Base-by-base conservation (phyloP, 1,140 invertebrate species). In the Cyclina sinensis region DNA sequence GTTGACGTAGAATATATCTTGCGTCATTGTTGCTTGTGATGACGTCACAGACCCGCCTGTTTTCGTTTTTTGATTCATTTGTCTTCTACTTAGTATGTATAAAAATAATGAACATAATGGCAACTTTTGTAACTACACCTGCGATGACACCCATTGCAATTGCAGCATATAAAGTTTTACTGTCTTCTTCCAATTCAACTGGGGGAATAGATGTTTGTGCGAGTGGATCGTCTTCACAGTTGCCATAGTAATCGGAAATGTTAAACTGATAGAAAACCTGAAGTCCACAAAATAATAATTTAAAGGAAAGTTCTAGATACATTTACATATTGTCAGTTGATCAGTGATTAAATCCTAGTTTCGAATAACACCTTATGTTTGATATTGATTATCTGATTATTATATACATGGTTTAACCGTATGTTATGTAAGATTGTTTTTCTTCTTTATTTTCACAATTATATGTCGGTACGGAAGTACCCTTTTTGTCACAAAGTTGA, bases 1-100 rank as follows among this genome's bases (percentile, higher is more conserved):
- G 81, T 94, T 94, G 16, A 94, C 94, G 87, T 94, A 94, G 84
- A 94, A 94, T 24, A 94, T 93, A 86, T 94, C 94, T 83, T 94
- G 94, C 30, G 94, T 94, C 94, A 94, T 94, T 24, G 94, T 94
- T 0, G 94, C 94, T 39, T 94, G 94, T n/a, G 91, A 92, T 86
- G 94, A 94, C 59, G 94, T 94, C 78, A 94, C 94, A 0, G 93
- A 94, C 18, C 93, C 92, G 16, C 81, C 89, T 16, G 85, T 86
- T 74, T 92, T 93, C 32, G 90, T 89, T 11, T 90, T 93, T 65
- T 94, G 93, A 7, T 88, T 90, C 83, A 91, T 91, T 46, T 91
- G 89, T 35, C 91, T 81, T 14, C 86, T 88, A 62, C 91, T 86
- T 12, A 94, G 18, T 68, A 93, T 90, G 89, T 93, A 94, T 21